Conservation (phyloP, 2,113 vertebrate species). For the Meleagris gallopavo region DNA sequence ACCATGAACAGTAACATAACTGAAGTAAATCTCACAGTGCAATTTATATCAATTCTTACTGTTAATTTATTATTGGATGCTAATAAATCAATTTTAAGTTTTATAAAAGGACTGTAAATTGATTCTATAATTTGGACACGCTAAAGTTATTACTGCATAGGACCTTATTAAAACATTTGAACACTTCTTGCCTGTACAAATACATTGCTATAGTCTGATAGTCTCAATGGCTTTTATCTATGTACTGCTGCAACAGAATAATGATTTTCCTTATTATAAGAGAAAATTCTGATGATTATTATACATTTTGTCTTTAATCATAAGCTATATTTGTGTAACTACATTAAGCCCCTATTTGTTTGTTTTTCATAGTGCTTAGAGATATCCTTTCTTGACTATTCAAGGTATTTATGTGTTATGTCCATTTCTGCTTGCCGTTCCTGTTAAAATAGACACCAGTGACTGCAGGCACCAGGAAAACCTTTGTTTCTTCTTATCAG, state of each 20-base stretch:
- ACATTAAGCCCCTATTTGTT: background rate
- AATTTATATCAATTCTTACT: conserved; percentile 40
- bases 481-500: background rate
- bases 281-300: conserved; percentile 33
- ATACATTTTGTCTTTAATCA: conserved; percentile 37
- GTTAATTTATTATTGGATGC: conserved; percentile 59
- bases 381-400: background rate
- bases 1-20: background rate
- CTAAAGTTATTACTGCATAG: conserved; percentile 53
- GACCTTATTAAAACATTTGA: conserved; percentile 56
- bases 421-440: background rate
- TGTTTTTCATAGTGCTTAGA: background rate
- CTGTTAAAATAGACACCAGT: background rate
- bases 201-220: background rate
- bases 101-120: conserved; percentile 59
- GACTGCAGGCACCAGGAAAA: background rate
- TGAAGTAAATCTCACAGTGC: conserved; percentile 43
- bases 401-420: background rate
- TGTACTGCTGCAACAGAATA: background rate
- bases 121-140: conserved; percentile 60
- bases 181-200: conserved; percentile 13
- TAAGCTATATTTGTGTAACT: background rate
- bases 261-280: background rate
- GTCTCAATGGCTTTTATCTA: background rate
- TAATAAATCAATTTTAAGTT: conserved; percentile 55